Base-by-base conservation (phyloP, 2,888 invertebrate species). In the Scaptomyza caliginosa region DNA sequence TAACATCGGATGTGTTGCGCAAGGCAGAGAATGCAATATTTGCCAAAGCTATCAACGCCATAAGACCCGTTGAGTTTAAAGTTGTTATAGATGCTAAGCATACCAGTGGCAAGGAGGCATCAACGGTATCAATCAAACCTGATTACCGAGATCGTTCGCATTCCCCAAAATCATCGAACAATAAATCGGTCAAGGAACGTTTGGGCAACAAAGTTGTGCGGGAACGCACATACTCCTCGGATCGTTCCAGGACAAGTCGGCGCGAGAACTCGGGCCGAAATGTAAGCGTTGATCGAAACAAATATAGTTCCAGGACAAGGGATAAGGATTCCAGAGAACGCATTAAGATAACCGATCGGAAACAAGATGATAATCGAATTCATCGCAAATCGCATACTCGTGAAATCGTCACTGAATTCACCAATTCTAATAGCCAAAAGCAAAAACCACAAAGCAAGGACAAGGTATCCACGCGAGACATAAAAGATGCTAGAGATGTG, bases 11-110 rank as follows among this genome's bases (percentile, higher is more conserved):
- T 91, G 96, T 98, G 4, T 92, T 98, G 48, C 97, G 97, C 89
- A 93, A 97, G 74, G 97, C 98, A 1, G 97, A 98, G 92, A 97
- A 97, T 90, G 97, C 96, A 0, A 96, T 98, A 78, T 96, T 97
- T 90, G 96, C 97, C 38, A 96, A 97, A 90, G 96, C 96, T 0
- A 95, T 96, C 39, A 96, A 95, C 86, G 96, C 96, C 0, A 94
- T 96, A 42, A 93, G 95, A 59, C 95, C 95, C 0, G 94, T 95
- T 50, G 96, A 96, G 92, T 87, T 86, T 67, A 88, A 86, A 74
- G 93, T 86, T 88, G 90, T 74, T 90, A 92, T 82, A 90, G 93
- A 76, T 89, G 57, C 69, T 0, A 79, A 77, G 93, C 93, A 90
- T 81, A 92, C 55, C 75, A 89, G 79, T 90, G 34, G 8, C 3